Conservation (phyloP, 2,113 vertebrate genomes). For the Heliornis fulica region DNA sequence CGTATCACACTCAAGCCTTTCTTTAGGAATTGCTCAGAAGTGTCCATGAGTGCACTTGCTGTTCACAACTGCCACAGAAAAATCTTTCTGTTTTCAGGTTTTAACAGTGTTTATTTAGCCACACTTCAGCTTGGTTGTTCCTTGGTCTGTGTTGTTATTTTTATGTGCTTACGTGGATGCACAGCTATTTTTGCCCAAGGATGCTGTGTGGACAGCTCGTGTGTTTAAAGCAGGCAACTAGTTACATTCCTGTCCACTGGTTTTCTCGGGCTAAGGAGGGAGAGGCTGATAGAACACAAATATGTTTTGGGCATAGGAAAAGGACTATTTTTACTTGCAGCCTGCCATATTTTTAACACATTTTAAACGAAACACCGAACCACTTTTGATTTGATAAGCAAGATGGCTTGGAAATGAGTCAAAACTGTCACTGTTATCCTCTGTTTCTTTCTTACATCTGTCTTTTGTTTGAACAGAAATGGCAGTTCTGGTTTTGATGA, state of each 20-base stretch:
- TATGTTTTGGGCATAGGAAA: fast-evolving
- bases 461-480: not conserved
- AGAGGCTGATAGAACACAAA: not conserved
- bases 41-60: not conserved
- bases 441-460: not conserved
- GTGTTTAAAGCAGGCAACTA: not conserved
- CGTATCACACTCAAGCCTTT: not conserved
- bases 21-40: not conserved
- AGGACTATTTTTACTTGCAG: not conserved
- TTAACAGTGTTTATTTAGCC: not conserved
- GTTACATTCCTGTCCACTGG: not conserved
- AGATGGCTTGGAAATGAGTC: not conserved
- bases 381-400: not conserved
- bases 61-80: not conserved
- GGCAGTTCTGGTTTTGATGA: not conserved
- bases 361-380: not conserved
- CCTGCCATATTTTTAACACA: not conserved
- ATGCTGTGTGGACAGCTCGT: not conserved
- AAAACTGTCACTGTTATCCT: not conserved
- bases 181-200: not conserved
- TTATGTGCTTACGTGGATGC: not conserved
- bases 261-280: not conserved
- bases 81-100: not conserved
- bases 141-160: not conserved
- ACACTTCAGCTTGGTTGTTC: not conserved